Conservation (phyloP, 2,797 vertebrate species). For the Sternotherus odoratus region DNA sequence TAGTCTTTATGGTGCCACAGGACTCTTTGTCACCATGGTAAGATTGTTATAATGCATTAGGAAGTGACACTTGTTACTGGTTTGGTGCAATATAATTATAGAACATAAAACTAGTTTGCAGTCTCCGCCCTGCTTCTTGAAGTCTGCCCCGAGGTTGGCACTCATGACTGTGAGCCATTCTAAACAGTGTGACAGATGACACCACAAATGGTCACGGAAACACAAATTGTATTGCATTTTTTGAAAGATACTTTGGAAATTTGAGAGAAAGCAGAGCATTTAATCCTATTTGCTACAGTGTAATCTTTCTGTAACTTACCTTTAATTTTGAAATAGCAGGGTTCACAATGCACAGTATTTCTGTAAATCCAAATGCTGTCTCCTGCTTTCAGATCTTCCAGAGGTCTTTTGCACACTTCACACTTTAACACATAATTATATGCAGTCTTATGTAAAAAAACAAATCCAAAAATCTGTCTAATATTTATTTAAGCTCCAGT, state of each 20-base stretch:
- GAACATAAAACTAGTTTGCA: neutral
- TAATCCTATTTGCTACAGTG: neutral
- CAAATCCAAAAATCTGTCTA: neutral
- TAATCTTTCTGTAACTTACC: conserved; percentile 77
- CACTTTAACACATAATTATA: conserved; percentile 82
- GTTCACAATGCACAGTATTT: conserved; percentile 90
- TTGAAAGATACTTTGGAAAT: neutral
- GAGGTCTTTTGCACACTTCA: conserved; percentile 87
- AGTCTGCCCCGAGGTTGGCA: neutral
- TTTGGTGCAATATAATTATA: neutral
- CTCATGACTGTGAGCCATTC: neutral
- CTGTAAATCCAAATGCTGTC: conserved; percentile 96
- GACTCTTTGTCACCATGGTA: too few species aligned
- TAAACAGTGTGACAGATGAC: neutral
- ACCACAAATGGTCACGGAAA: neutral
- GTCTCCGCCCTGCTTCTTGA: neutral
- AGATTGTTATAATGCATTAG: neutral
- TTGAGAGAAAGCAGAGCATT: neutral
- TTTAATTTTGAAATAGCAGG: conserved; percentile 90
- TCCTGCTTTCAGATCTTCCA: conserved; percentile 92
- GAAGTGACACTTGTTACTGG: neutral
- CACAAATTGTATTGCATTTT: neutral
- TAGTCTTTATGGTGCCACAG: too few species aligned
- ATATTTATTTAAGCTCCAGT: neutral
- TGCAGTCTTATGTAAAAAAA: neutral